phyloP scores from a whole-genome alignment of 2,888 invertebrate genomes.

The Plagodis pulveraria region DNA sequence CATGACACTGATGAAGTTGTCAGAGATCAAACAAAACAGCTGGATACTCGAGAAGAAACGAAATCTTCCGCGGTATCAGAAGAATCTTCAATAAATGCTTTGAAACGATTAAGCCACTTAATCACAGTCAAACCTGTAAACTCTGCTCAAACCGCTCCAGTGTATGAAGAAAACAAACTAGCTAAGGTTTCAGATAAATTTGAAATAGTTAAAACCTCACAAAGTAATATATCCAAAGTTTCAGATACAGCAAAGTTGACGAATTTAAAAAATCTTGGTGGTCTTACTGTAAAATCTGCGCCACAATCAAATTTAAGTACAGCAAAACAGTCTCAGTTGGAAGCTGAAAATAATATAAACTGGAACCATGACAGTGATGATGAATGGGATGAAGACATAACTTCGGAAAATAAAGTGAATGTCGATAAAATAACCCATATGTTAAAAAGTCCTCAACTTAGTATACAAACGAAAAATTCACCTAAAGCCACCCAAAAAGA shows the following conservation, averaged over 20 bases:
- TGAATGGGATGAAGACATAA: slow-evolving; percentile 21
- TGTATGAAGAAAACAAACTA: slow-evolving; percentile 18
- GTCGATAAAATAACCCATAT: slow-evolving; percentile 20
- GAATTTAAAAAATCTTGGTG: slow-evolving; percentile 15
- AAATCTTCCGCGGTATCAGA: slow-evolving; percentile 15
- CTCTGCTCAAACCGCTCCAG: slow-evolving; percentile 37
- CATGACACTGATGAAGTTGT: not conserved
- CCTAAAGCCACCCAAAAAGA: slow-evolving; percentile 29
- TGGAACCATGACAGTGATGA: slow-evolving; percentile 39
- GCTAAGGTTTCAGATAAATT: slow-evolving; percentile 11
- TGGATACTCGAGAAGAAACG: slow-evolving; percentile 10
- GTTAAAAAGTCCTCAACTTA: slow-evolving; percentile 31
- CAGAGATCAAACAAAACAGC: slow-evolving; percentile 16
- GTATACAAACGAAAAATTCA: slow-evolving; percentile 32
- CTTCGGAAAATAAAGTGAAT: slow-evolving; percentile 12
- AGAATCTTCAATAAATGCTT: slow-evolving; percentile 30
- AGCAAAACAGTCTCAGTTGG: slow-evolving; percentile 9
- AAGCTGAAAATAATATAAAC: slow-evolving; percentile 12
- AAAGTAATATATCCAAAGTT: slow-evolving; percentile 10
- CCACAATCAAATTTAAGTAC: slow-evolving; percentile 33
- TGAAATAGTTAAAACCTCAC: not conserved
- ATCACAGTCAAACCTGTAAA: slow-evolving; percentile 56
- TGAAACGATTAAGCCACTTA: slow-evolving; percentile 40
- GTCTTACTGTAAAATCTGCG: slow-evolving; percentile 34
- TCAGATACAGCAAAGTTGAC: slow-evolving; percentile 3